Evolutionary conservation across 2,797 vertebrate genomes (phyloP).

Genomic region (Cacajao melanocephalus): DNA sequence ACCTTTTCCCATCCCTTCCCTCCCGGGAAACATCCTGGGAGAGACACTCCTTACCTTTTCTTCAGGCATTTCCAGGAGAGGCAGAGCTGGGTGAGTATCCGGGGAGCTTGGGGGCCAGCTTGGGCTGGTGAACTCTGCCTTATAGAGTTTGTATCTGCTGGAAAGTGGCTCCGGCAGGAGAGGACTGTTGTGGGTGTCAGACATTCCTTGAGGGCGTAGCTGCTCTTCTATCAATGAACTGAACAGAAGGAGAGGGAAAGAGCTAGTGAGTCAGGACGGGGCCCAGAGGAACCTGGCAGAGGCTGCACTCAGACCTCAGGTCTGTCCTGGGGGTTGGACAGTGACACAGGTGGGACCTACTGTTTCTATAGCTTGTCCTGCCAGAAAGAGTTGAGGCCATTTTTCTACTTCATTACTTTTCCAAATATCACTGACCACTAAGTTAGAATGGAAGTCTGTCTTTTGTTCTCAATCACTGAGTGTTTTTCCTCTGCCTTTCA

Average conservation of each 20-base stretch:
- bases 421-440: background rate
- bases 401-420: background rate
- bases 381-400: background rate
- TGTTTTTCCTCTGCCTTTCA: background rate
- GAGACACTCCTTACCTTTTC: constrained; percentile 48
- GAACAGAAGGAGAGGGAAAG: background rate
- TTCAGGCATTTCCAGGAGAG: constrained; percentile 64
- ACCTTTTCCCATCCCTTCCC: accelerated
- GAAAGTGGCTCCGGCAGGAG: background rate
- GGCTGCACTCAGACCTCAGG: background rate
- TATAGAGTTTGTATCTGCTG: background rate
- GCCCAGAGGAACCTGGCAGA: background rate
- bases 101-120: background rate
- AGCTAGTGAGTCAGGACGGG: background rate
- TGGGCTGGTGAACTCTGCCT: constrained; percentile 36
- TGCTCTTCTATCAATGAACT: background rate
- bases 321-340: background rate
- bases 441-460: background rate
- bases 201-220: constrained; percentile 34
- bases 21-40: background rate
- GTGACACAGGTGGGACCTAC: background rate
- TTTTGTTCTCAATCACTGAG: background rate
- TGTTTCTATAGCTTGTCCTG: background rate
- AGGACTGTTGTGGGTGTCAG: constrained; percentile 35
- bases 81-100: background rate